Base-by-base conservation (phyloP, 2,113 vertebrate genomes). In the Atractosteus spatula region DNA sequence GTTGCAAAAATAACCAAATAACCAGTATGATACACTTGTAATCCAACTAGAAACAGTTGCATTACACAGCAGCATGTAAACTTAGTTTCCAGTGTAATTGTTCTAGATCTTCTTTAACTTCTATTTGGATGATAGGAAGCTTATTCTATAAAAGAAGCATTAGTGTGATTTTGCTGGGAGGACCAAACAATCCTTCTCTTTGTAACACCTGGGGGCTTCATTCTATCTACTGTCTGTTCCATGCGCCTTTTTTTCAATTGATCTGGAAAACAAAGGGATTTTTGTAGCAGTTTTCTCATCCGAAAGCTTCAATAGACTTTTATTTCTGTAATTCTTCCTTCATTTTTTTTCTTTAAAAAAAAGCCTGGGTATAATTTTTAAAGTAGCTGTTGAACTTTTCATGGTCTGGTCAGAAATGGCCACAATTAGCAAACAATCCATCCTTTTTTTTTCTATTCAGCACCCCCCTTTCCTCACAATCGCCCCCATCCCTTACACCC, bases 391-490 rank as follows among this genome's bases (percentile, higher is more conserved):
- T 96, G 91, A 95, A 95, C 94, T 82, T 90, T 91, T 89, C 89
- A 88, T 87, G 78, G 80, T 92, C 92, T 91, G 86, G 87, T 87
- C 92, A 92, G 93, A 92, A 94, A 94, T 94, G 89, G 91, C 91
- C 92, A 95, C 93, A 96, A 97, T 96, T 95, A 97, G 94, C 94
- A 94, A 96, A 95, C 92, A 93, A 93, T 92, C 94, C 83, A 87
- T 84, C 91, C 91, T 90, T 91, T 80, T 84, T 84, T 29, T 29
- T 88, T 86, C 83, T 88, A 91, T 91, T 91, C 88, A 91, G 85
- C 44, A 78, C 67, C 80, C 81, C 84, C 83, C 71, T 73, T 65
- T 83, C 87, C 84, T 86, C 91, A 91, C 89, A 91, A 90, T 88
- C 88, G 89, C 91, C 89, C 90, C 82, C 1, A 73, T 91, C 92